Base-by-base conservation (phyloP, 1,140 invertebrate species). In the Bombus difficillimus region DNA sequence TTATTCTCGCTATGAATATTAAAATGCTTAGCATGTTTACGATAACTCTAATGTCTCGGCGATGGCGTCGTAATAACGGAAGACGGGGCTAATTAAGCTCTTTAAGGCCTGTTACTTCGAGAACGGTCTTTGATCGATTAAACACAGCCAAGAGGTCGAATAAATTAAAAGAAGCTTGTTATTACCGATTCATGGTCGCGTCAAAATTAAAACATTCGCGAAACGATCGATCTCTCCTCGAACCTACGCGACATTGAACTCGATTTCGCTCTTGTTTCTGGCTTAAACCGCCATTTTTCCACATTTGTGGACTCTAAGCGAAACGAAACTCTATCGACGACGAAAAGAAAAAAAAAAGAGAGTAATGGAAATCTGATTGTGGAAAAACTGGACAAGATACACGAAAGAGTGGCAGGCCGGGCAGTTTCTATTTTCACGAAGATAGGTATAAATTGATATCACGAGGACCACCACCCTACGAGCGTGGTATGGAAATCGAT, bases 381-480 rank as follows among this genome's bases (percentile, higher is more conserved):
- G 32, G 13, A 82, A 71, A 25, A 41, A 39, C 6, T 28, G 8
- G 25, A 8, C 41, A n/a, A 64, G 41, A 47, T 28, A 28, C 43
- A 41, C 13, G 57, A 32, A n/a, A 37, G 41, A 12, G 9, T 25
- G 66, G 9, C 22, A 71, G 2, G 28, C 25, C 13, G 25, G 75
- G 15, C 2, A 43, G 25, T 80, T 80, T 84, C 76, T 62, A 85
- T 85, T 85, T 80, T 78, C 68, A 68, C 57, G 32, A 72, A 72
- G 76, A 64, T 80, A 80, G 43, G 53, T 69, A 85, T 80, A 73
- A 85, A 85, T 85, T 85, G 83, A 85, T 85, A 73, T 73, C 68
- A 57, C 32, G n/a, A 72, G 69, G 37, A 32, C 34, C 39, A 39
- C 10, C 18, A 3, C 12, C 64, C 32, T 66, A n/a, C 10, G 2